phyloP scores from a whole-genome alignment of 2,797 vertebrate species.

The Pagetopsis macropterus region DNA sequence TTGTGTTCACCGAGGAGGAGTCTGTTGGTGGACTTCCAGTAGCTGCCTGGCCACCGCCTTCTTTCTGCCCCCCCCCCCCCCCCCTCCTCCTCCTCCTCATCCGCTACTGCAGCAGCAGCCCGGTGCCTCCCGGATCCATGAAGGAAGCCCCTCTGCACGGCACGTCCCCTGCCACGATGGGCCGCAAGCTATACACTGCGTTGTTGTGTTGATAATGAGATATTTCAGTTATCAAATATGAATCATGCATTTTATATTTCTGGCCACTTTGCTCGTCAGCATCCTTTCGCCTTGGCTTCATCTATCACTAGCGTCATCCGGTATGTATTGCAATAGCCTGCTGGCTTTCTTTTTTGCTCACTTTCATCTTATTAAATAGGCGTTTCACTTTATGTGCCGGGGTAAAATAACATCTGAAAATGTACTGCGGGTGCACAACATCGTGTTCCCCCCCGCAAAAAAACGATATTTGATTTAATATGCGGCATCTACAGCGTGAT shows the following conservation, averaged over 20 bases:
- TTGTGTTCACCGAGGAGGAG: slow-evolving; percentile 72
- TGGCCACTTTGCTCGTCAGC: slow-evolving; percentile 85
- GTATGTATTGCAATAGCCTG: slow-evolving; percentile 84
- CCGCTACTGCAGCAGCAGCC: slow-evolving; percentile 72
- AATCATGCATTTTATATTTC: slow-evolving; percentile 88
- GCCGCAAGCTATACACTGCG: slow-evolving; percentile 70
- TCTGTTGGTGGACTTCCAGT: slow-evolving; percentile 67
- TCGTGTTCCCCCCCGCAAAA: background rate
- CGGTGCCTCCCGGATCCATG: slow-evolving; percentile 74
- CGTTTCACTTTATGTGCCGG: slow-evolving; percentile 9
- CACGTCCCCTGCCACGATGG: slow-evolving; percentile 76
- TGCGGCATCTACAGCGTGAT: slow-evolving; percentile 65
- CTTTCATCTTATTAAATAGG: slow-evolving; percentile 23
- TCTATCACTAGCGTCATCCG: slow-evolving; percentile 81
- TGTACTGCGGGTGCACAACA: slow-evolving; percentile 23
- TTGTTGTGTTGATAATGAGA: slow-evolving; percentile 81
- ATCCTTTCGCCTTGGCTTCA: slow-evolving; percentile 80
- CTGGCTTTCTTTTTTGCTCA: slow-evolving; percentile 18
- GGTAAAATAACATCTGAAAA: background rate
- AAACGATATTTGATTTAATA: slow-evolving; percentile 39
- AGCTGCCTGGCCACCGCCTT: slow-evolving; percentile 81
- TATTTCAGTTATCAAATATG: slow-evolving; percentile 85
- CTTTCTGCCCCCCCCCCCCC: slow-evolving; percentile 41
- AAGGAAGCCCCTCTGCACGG: slow-evolving; percentile 66
- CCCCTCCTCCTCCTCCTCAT: slow-evolving; percentile 20